phyloP scores from a whole-genome alignment of 53 echinoderm and acorn worm species.

The Holothuria leucospilota region DNA sequence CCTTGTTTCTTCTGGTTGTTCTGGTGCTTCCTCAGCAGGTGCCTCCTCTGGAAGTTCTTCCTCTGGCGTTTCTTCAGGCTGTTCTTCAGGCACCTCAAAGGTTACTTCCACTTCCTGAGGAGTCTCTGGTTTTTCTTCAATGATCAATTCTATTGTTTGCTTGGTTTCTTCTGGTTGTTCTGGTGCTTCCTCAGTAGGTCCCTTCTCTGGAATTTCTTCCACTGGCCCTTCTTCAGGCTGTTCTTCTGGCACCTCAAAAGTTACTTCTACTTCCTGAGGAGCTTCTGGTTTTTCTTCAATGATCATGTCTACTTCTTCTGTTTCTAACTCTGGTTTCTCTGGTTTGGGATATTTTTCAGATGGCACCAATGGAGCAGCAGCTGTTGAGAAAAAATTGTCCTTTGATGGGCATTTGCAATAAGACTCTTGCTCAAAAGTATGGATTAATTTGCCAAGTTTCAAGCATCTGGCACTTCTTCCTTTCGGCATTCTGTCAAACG shows the following conservation, averaged over 20 bases:
- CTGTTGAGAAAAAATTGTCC: too few relatives aligned
- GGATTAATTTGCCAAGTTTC: too few relatives aligned
- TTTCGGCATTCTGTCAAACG: too few relatives aligned
- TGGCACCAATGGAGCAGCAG: too few relatives aligned
- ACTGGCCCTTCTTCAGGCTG: background rate
- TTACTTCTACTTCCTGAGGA: slow-evolving; percentile 15
- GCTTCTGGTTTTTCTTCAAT: slow-evolving; percentile 16
- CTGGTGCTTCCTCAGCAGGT: background rate
- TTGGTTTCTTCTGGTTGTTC: background rate
- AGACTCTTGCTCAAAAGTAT: too few relatives aligned
- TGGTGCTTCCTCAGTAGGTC: background rate
- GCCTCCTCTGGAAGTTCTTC: slow-evolving; percentile 19
- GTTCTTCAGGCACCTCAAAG: slow-evolving; percentile 9
- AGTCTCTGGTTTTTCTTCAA: background rate
- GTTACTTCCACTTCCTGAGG: slow-evolving; percentile 23
- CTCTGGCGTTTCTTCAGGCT: slow-evolving; percentile 18
- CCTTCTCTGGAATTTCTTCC: background rate
- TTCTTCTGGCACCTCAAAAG: slow-evolving; percentile 20
- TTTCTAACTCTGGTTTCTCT: too few relatives aligned
- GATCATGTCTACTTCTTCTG: slow-evolving; percentile 12
- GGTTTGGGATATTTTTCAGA: too few relatives aligned
- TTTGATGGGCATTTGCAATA: too few relatives aligned
- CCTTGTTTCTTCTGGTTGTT: background rate
- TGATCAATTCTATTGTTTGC: background rate
- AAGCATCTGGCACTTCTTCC: too few relatives aligned